Base-by-base conservation (phyloP, 2,888 invertebrate species). In the Caenorhabditis sulstoni region DNA sequence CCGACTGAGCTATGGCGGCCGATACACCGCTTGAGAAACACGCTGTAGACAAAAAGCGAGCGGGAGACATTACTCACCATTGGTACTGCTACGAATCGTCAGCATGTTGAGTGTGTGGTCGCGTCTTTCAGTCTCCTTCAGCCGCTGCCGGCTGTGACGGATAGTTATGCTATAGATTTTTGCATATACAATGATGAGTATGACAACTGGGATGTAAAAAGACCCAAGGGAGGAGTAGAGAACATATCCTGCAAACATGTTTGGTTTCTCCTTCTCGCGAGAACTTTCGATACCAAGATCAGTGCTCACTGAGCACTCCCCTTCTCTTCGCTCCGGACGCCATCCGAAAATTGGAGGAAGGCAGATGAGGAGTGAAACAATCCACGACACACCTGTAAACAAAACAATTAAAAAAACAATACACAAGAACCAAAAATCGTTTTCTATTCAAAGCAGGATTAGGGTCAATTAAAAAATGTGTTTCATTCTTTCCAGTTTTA, bases 211-310 rank as follows among this genome's bases (percentile, higher is more conserved):
- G 91, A 99, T 96, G 93, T 96, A 99, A 93, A 99, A 99, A 90
- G 97, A 98, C 88, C 98, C 98, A 89, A 97, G 93, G 20, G 97
- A 96, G 20, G 97, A 98, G 92, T 98, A 99, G 77, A 98, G 93
- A 90, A 98, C 97, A 93, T 99, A 98, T 83, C 97, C 83, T 83
- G 74, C 52, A 83, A 77, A 53, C 7, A 41, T 8, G 11, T 29
- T 45, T 22, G 11, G 7, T 35, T 65, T 35, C 55, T 55, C 45
- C 35, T 45, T 52, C 37, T 53, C 49, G 55, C 22, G 39, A 20
- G 49, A 37, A 29, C 58, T 41, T 23, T 12, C 29, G 7, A 29
- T 62, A 81, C 84, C 86, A 18, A 86, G 35, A 49, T 87, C 86
- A 23, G 82, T 80, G 73, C 85, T 84, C 29, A 87, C 81, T 7